These are phyloP conservation scores for Hippoglossus stenolepis DNA, from an alignment of 2,113 vertebrate genomes.

Conservation along the genomic window DNA sequence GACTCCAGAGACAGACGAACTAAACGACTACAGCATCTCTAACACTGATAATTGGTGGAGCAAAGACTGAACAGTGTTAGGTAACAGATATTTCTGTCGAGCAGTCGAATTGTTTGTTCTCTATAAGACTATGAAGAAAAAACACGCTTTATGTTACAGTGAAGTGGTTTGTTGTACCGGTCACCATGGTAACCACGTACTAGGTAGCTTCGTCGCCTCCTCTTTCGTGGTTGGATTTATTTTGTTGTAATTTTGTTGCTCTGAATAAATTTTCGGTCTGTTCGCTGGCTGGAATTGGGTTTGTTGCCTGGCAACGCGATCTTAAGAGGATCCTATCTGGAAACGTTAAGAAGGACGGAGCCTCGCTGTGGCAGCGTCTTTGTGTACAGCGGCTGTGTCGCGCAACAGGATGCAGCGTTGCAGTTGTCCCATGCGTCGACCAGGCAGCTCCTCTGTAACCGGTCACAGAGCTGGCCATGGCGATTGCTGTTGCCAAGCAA, in stretches of 20 bases:
- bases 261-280: slow-evolving; percentile 36
- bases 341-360: slow-evolving; percentile 3
- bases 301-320: slow-evolving; percentile 65
- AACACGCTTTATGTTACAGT: slow-evolving; percentile 6
- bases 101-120: neutral
- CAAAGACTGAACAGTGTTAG: slow-evolving; percentile 12
- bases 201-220: neutral
- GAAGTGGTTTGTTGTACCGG: slow-evolving; percentile 12
- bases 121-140: neutral
- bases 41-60: slow-evolving; percentile 27
- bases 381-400: neutral
- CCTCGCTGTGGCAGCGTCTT: slow-evolving; percentile 5
- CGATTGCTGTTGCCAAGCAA: slow-evolving; percentile 63
- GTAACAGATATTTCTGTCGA: slow-evolving; percentile 29
- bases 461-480: slow-evolving; percentile 9
- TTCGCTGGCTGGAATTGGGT: slow-evolving; percentile 14
- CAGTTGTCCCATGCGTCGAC: slow-evolving; percentile 20
- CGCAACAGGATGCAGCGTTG: slow-evolving; percentile 25
- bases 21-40: slow-evolving; percentile 17
- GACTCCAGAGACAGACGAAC: slow-evolving; percentile 35
- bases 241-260: slow-evolving; percentile 27
- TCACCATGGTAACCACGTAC: slow-evolving; percentile 20
- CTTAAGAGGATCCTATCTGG: slow-evolving; percentile 38
- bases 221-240: slow-evolving; percentile 6
- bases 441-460: neutral